These are phyloP conservation scores for Periphyllus acericola DNA, from an alignment of 2,888 invertebrate genomes.

Conservation along the genomic window DNA sequence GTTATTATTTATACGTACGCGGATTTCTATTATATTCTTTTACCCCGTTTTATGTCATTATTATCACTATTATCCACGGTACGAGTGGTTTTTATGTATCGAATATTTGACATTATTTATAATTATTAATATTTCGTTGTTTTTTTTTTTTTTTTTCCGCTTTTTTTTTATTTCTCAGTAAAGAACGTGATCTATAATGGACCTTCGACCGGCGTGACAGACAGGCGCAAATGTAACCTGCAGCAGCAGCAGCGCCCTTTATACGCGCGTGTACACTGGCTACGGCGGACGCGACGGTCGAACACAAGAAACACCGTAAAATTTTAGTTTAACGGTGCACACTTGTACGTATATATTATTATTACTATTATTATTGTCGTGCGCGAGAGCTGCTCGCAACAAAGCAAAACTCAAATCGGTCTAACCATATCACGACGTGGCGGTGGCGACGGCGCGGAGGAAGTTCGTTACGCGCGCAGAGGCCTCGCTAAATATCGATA, in stretches of 20 bases:
- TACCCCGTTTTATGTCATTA: not conserved
- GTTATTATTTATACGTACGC: not conserved
- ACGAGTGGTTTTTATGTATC: not conserved
- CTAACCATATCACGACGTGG: slow-evolving; percentile 18
- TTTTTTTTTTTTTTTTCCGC: not conserved
- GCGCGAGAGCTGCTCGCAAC: not conserved
- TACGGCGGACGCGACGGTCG: not conserved
- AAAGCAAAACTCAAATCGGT: slow-evolving; percentile 21
- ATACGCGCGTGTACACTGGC: not conserved
- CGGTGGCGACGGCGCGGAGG: not conserved
- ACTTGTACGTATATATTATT: not conserved
- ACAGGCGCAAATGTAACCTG: slow-evolving; percentile 45
- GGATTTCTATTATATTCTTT: not conserved
- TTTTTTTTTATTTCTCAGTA: not conserved
- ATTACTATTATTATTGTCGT: not conserved
- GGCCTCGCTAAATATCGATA: not conserved
- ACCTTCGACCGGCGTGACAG: slow-evolving; percentile 38
- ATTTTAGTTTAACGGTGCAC: slow-evolving; percentile 44
- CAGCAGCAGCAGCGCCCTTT: slow-evolving; percentile 39
- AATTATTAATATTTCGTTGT: not conserved
- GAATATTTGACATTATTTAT: slow-evolving; percentile 23
- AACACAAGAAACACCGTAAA: slow-evolving; percentile 24
- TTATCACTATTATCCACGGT: slow-evolving; percentile 20
- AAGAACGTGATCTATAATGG: slow-evolving; percentile 51
- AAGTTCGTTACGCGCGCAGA: not conserved